Base-by-base conservation (phyloP, 2,113 vertebrate genomes). In the Ranitomeya variabilis region DNA sequence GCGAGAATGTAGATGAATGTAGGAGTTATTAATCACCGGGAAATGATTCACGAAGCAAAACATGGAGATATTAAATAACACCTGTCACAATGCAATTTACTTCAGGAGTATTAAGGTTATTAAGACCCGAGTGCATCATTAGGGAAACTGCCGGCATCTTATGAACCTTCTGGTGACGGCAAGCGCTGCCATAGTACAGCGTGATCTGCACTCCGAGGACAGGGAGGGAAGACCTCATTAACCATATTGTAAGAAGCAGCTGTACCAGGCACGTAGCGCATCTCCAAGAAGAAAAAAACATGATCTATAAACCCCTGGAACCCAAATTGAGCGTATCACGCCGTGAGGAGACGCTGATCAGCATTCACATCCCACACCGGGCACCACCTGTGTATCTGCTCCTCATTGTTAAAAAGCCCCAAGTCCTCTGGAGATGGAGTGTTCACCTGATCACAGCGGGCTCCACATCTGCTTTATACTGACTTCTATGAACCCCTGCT, bases 1-100 rank as follows among this genome's bases (percentile, higher is more conserved):
- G 31, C 3, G 19, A 62, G 52, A 57, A 88, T 64, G 11, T n/a
- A 62, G 69, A 83, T 76, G 16, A 83, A 87, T 23, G 64, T 19
- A 15, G 19, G 14, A 69, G 64, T 60, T 73, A 54, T 55, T 12
- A 26, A 51, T 82, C 82, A 82, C 54, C 26, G 15, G 54, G 55
- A 57, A 69, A 57, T 26, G n/a, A 16, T 31, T 19, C 52, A 15
- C n/a, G 64, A 7, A 57, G 54, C 26, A 54, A 16, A 88, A 88
- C 69, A 64, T 82, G 64, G 31, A 52, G 15, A 67, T 71, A 83
- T 84, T 78, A 78, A 84, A 45, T 76, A 54, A 89, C 71, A 73
- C 79, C 31, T 83, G 81, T 62, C 80, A 83, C 21, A 89, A 67
- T 57, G 71, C 84, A 76, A 78, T 89, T 66, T 89, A 83, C 10